phyloP scores from a whole-genome alignment of 2,797 vertebrate genomes.

The Lindbergichthys nudifrons region DNA sequence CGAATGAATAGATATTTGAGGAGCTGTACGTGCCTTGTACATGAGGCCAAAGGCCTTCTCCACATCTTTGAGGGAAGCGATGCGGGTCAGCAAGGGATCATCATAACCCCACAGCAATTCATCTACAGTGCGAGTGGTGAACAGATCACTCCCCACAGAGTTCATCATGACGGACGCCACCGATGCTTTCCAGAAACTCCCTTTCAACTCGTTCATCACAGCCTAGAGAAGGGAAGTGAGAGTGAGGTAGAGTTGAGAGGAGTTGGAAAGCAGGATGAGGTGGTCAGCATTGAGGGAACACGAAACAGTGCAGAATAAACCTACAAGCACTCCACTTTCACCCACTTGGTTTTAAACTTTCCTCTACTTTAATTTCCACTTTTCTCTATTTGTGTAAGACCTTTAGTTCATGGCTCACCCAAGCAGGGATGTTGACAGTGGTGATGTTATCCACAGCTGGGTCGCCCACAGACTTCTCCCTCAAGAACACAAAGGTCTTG shows the following conservation, averaged over 20 bases:
- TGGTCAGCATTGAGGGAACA: slow-evolving; percentile 7
- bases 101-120: slow-evolving; percentile 86
- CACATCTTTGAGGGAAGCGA: slow-evolving; percentile 41
- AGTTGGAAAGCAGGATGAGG: neutral
- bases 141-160: neutral
- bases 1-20: neutral
- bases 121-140: slow-evolving; percentile 80
- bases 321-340: slow-evolving; percentile 7
- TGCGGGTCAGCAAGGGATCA: slow-evolving; percentile 72
- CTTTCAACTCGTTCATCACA: slow-evolving; percentile 79
- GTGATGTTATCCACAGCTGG: slow-evolving; percentile 79
- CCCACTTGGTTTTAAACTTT: slow-evolving; percentile 14
- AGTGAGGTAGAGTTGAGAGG: slow-evolving; percentile 1
- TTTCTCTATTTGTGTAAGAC: neutral
- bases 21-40: slow-evolving; percentile 75
- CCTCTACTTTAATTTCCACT: slow-evolving; percentile 17
- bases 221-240: slow-evolving; percentile 69
- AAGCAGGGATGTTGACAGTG: slow-evolving; percentile 84
- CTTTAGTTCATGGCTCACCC: slow-evolving; percentile 75
- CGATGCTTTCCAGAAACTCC: slow-evolving; percentile 27
- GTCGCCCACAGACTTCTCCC: slow-evolving; percentile 83
- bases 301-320: slow-evolving; percentile 21
- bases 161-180: slow-evolving; percentile 62
- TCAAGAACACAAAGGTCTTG: slow-evolving; percentile 84
- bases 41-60: slow-evolving; percentile 84